Base-by-base conservation (phyloP, 2,888 invertebrate species). In the Myathropa florea region DNA sequence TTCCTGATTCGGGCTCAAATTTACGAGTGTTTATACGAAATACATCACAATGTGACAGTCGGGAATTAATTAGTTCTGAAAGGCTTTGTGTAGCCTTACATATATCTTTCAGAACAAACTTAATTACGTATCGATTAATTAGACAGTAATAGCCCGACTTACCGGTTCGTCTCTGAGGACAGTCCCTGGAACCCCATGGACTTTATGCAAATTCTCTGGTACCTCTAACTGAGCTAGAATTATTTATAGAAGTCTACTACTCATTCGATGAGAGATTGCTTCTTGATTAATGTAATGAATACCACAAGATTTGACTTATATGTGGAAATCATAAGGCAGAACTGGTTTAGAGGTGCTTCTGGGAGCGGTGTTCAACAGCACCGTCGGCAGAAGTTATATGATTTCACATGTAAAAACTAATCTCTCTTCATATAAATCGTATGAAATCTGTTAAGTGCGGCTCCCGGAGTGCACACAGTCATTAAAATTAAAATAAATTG, bases 81-180 rank as follows among this genome's bases (percentile, higher is more conserved):
- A 46, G 46, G 18, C 18, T 46, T 18, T 18, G 46, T 46, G 46
- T 18, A 46, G 4, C 18, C 46, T 18, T 7, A 7, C 46, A 46
- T 81, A 85, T 80, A 76, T 72, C 68, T 84, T 77, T 60, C 70
- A 71, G 61, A 28, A 77, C 39, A 55, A 57, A 59, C 71, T 77
- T 85, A 72, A 85, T 81, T 77, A 85, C 53, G 78, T 59, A 85
- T 82, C 85, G 65, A 81, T 85, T 85, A 85, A 85, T 78, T 73
- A 59, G 77, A 39, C 64, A 73, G 68, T 73, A 70, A 77, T 78
- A 24, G 76, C n/a, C 28, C 53, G 72, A 24, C 65, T 60, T 53
- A 55, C 80, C 67, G 73, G 80, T 73, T 71, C 33, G 30, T 7
- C 53, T 57, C 21, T n/a, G 21, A 39, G 28, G 21, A 12, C 9